Percentiles rank a stretch among this genome's conserved stretches.
phyloP scores from a whole-genome alignment of 2,113 vertebrate genomes.

The Hippopotamus amphibius region DNA sequence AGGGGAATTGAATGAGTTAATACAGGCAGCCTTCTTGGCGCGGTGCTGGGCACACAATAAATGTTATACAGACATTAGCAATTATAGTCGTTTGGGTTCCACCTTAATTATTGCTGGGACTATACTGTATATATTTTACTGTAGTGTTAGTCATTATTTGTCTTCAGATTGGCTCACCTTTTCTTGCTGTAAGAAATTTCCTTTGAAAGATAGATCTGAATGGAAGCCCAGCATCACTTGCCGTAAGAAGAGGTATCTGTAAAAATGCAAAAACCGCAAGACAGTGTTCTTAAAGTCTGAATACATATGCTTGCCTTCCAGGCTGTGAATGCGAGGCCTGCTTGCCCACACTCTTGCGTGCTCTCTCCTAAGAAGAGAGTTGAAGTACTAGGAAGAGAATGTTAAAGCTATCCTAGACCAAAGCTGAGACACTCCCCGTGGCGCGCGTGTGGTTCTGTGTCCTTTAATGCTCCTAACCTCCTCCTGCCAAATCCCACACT shows the following conservation, averaged over 20 bases:
- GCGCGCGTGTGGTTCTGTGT: fast-evolving
- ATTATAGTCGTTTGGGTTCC: background rate
- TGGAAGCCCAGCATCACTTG: background rate
- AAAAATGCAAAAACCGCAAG: background rate
- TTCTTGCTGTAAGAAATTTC: background rate
- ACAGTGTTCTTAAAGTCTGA: background rate
- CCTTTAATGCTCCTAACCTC: background rate
- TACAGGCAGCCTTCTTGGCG: background rate
- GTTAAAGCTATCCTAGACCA: background rate
- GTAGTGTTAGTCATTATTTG: background rate
- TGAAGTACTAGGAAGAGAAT: background rate
- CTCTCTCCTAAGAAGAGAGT: background rate
- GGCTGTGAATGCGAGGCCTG: background rate
- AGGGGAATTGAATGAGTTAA: background rate
- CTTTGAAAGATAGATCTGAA: conserved; percentile 1
- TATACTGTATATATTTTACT: background rate
- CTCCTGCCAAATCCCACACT: background rate
- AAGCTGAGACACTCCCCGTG: background rate
- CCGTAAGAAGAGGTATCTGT: background rate
- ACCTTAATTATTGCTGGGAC: background rate
- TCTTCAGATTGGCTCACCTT: background rate
- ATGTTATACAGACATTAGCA: background rate
- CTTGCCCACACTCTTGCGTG: background rate
- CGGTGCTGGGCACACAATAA: background rate
- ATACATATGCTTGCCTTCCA: background rate